phyloP scores from a whole-genome alignment of 1,140 invertebrate genomes.

The Ectropis grisescens region DNA sequence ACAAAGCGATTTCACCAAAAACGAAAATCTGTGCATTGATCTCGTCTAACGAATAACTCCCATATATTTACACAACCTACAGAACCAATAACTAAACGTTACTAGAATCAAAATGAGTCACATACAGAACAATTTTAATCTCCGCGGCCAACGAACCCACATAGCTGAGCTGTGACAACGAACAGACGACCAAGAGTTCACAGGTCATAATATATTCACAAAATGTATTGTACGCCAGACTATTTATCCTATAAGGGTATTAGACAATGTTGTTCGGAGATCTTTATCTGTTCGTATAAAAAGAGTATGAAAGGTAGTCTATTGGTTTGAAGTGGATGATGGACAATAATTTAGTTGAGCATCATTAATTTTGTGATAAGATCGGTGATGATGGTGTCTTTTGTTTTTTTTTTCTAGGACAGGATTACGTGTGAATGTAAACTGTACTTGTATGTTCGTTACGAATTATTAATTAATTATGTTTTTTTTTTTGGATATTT shows the following conservation, averaged over 20 bases:
- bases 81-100: too few species aligned
- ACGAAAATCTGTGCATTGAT: too few species aligned
- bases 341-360: slow-evolving; percentile 38
- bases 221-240: slow-evolving; percentile 50
- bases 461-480: too few species aligned
- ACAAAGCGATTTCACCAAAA: too few species aligned
- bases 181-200: slow-evolving; percentile 37
- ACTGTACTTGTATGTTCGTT: too few species aligned
- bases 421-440: slow-evolving; percentile 22
- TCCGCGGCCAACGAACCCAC: slow-evolving; percentile 38
- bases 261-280: slow-evolving; percentile 42
- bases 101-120: slow-evolving; percentile 37
- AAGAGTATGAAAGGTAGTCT: slow-evolving; percentile 11
- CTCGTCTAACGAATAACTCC: too few species aligned
- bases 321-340: slow-evolving; percentile 29
- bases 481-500: too few species aligned
- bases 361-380: slow-evolving; percentile 54
- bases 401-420: slow-evolving; percentile 6
- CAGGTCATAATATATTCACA: slow-evolving; percentile 61
- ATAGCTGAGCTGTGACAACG: slow-evolving; percentile 28
- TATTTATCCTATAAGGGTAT: slow-evolving; percentile 19
- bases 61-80: too few species aligned
- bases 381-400: slow-evolving; percentile 31
- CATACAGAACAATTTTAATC: slow-evolving; percentile 37
- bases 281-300: slow-evolving; percentile 4